phyloP scores from a whole-genome alignment of 2,888 invertebrate species.

The Mimumesa dahlbomi region DNA sequence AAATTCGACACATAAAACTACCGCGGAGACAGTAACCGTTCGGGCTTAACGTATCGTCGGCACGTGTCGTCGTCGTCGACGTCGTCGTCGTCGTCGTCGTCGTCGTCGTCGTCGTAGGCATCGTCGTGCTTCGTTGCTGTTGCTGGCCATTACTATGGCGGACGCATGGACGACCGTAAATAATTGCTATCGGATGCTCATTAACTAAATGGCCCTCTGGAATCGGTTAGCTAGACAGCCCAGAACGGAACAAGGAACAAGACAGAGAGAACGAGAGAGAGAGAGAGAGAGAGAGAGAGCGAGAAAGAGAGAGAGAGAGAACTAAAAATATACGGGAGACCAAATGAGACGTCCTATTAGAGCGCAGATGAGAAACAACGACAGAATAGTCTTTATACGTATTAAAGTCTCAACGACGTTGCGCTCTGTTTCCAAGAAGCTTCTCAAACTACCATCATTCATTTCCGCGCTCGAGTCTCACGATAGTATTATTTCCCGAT shows the following conservation, averaged over 20 bases:
- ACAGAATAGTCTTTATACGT: neutral
- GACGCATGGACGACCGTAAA: slow-evolving; percentile 65
- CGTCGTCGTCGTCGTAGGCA: slow-evolving; percentile 40
- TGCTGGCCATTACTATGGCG: slow-evolving; percentile 48
- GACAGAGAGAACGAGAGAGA: too few species aligned
- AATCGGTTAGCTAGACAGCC: slow-evolving; percentile 23
- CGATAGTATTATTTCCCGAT: too few species aligned
- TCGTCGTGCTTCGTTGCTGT: slow-evolving; percentile 42
- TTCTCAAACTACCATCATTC: too few species aligned
- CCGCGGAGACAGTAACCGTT: slow-evolving; percentile 75
- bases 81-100: slow-evolving; percentile 47
- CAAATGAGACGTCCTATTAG: slow-evolving; percentile 33
- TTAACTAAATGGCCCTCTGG: slow-evolving; percentile 61
- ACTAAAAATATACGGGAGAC: slow-evolving; percentile 8
- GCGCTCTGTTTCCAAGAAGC: too few species aligned
- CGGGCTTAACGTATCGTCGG: slow-evolving; percentile 77
- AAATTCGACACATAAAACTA: slow-evolving; percentile 80
- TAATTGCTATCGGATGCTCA: slow-evolving; percentile 71
- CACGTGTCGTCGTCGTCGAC: slow-evolving; percentile 74
- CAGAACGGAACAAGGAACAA: too few species aligned
- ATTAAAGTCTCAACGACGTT: neutral
- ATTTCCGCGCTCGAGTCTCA: too few species aligned
- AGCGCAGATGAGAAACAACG: neutral
- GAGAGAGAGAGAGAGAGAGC: too few species aligned
- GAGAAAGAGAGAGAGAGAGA: too few species aligned